phyloP scores from a whole-genome alignment of 2,113 vertebrate genomes.

The Dromaius novaehollandiae region DNA sequence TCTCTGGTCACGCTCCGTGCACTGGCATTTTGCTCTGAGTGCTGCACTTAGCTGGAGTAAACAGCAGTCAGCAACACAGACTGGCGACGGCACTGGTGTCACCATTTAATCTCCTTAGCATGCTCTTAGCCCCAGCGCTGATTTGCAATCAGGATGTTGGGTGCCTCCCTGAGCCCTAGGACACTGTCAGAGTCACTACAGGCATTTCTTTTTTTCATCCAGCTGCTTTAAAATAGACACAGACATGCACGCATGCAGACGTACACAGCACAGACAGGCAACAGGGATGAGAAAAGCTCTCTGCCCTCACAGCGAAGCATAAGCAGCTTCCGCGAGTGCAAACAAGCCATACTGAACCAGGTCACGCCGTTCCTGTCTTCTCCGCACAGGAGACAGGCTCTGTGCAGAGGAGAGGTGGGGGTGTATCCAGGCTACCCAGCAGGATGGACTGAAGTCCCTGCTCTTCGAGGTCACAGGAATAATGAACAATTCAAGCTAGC shows the following conservation, averaged over 20 bases:
- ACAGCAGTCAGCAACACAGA: not conserved
- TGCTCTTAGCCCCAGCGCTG: not conserved
- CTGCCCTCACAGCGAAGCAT: accelerated
- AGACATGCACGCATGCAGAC: accelerated
- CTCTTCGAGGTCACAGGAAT: not conserved
- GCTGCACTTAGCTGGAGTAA: not conserved
- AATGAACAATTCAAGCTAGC: not conserved
- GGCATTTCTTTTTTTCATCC: not conserved
- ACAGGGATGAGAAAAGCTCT: not conserved
- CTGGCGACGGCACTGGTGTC: accelerated
- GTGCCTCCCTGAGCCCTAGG: not conserved
- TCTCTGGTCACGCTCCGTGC: not conserved
- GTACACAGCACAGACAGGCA: accelerated
- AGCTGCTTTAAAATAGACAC: not conserved
- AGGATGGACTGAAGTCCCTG: not conserved
- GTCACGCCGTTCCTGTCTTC: not conserved
- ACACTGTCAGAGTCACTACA: not conserved
- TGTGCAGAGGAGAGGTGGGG: not conserved
- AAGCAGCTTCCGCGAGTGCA: not conserved
- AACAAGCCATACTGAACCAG: not conserved
- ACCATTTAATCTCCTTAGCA: not conserved
- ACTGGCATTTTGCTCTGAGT: not conserved
- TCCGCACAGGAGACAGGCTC: accelerated
- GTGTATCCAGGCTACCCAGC: not conserved
- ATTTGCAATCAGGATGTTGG: not conserved